Conservation (phyloP, 1,140 invertebrate genomes). For the Drosophila parvula region DNA sequence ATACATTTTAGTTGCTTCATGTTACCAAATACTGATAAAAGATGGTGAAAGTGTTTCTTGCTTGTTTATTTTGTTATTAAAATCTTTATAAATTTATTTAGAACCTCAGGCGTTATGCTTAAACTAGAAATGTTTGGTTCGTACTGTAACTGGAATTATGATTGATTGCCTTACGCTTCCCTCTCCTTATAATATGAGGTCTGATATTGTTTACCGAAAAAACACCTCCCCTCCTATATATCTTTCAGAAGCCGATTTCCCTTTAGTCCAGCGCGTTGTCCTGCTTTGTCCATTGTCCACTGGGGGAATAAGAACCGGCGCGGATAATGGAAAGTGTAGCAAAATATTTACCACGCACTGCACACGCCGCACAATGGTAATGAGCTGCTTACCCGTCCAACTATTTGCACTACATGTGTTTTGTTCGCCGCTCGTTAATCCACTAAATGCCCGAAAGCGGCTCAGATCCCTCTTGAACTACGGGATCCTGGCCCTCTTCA, state of each 20-base stretch:
- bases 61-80: no score
- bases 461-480: constrained; percentile 44
- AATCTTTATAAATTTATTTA: background rate
- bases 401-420: constrained; percentile 57
- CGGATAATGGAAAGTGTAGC: constrained; percentile 74
- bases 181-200: background rate
- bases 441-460: constrained; percentile 79
- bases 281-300: constrained; percentile 17
- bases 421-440: constrained; percentile 72
- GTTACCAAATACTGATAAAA: no score
- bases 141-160: background rate
- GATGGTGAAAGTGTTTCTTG: no score
- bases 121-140: no score
- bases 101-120: background rate
- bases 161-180: background rate
- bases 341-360: constrained; percentile 83
- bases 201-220: background rate
- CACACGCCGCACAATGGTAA: constrained; percentile 78
- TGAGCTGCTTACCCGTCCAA: constrained; percentile 67
- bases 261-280: background rate
- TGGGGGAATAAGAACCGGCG: constrained; percentile 13
- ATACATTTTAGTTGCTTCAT: no score
- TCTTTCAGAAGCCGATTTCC: background rate
- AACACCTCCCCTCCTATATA: background rate
- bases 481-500: constrained; percentile 7